Conservation (phyloP, 2,113 vertebrate genomes). For the chimpanzee (Pan troglodytes) region DNA sequence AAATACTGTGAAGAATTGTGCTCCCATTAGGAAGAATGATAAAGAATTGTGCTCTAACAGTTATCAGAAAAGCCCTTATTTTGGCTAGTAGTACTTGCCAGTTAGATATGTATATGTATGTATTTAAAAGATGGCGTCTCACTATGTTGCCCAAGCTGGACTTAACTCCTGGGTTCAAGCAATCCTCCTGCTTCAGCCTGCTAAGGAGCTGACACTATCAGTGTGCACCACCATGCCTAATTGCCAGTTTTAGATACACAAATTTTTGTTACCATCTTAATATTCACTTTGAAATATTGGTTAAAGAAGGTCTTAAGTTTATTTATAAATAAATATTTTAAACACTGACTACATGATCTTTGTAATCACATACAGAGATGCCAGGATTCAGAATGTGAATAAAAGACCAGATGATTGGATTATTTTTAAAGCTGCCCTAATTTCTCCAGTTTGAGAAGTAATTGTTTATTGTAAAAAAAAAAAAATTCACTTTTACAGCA, state of each 20-base stretch:
- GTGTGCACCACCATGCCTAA: neutral
- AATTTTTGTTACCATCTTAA: neutral
- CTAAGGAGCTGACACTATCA: neutral
- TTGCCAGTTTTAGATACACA: conserved; percentile 18
- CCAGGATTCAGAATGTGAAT: neutral
- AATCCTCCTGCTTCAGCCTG: neutral
- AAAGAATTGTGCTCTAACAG: neutral
- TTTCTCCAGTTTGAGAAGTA: conserved; percentile 18
- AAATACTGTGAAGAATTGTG: conserved; percentile 13
- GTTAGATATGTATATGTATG: neutral
- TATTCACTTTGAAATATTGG: conserved; percentile 5
- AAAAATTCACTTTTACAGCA: neutral
- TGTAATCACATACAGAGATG: neutral
- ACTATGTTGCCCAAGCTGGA: neutral
- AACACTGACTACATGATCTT: conserved; percentile 6
- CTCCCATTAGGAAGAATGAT: neutral
- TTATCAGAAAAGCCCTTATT: conserved; percentile 1
- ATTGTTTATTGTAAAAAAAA: neutral
- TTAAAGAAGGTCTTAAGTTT: neutral
- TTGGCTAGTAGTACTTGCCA: neutral
- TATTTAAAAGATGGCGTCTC: neutral
- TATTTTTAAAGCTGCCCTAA: neutral
- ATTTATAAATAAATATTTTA: conserved; percentile 43
- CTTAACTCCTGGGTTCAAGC: neutral
- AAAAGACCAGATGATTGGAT: neutral